Conservation (phyloP, 1,140 invertebrate species). For the Laupala kohalensis region DNA sequence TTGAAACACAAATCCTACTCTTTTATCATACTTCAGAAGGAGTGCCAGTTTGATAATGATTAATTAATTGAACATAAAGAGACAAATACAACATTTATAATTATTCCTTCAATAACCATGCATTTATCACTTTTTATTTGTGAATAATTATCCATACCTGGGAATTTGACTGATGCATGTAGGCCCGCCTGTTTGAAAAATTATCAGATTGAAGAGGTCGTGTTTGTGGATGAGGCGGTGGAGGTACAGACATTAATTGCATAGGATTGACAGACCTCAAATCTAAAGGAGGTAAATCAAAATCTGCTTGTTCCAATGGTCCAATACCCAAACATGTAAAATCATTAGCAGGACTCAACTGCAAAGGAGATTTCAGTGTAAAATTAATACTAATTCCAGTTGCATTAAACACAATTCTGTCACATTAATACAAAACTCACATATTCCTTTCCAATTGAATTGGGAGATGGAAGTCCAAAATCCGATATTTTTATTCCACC, state of each 20-base stretch:
- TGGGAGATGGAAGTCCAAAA: not conserved
- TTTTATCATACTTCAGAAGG: too few species aligned
- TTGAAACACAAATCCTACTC: too few species aligned
- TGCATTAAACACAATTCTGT: not conserved
- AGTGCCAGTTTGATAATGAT: too few species aligned
- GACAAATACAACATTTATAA: too few species aligned
- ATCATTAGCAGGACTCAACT: not conserved
- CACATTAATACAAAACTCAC: not conserved
- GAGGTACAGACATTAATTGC: not conserved
- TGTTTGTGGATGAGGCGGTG: not conserved
- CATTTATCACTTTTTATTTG: too few species aligned
- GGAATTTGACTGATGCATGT: not conserved
- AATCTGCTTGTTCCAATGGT: slow-evolving; percentile 1
- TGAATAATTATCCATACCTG: too few species aligned
- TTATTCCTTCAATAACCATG: too few species aligned
- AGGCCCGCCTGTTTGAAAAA: not conserved
- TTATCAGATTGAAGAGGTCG: not conserved
- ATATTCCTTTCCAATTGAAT: slow-evolving; percentile 6
- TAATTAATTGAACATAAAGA: too few species aligned
- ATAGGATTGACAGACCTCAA: not conserved
- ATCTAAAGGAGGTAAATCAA: not conserved
- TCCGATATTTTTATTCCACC: slow-evolving; percentile 7
- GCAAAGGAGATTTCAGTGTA: not conserved
- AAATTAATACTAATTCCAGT: not conserved
- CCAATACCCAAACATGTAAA: not conserved